A percentile compares a stretch with the other conserved stretches of the same genome.
Evolutionary conservation across 2,888 invertebrate species (phyloP).

Genomic region (Erynnis tages): DNA sequence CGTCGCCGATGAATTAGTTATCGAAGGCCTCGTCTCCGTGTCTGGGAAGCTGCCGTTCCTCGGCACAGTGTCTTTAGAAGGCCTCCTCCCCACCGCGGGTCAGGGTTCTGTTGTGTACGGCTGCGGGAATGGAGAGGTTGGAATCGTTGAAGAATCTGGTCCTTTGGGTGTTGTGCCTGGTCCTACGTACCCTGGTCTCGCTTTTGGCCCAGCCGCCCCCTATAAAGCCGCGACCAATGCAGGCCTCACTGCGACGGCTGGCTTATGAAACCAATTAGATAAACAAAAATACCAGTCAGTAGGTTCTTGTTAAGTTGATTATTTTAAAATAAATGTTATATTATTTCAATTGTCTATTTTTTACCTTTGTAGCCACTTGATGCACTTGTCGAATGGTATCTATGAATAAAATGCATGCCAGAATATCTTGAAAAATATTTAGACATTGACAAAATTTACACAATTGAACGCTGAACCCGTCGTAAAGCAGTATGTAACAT

Average conservation of each 20-base stretch:
- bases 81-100: conserved; percentile 41
- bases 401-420: too few relatives aligned
- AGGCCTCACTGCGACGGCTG: conserved; percentile 1
- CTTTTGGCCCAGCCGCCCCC: neutral
- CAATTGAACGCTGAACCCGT: too few relatives aligned
- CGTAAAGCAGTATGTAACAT: too few relatives aligned
- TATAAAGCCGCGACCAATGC: neutral
- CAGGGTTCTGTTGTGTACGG: conserved; percentile 36
- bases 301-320: neutral
- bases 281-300: neutral
- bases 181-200: neutral
- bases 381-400: neutral
- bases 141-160: conserved; percentile 30
- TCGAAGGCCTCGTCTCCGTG: conserved; percentile 45
- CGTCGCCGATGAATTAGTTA: conserved; percentile 42
- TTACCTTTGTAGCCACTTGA: neutral
- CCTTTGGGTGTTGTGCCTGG: too few relatives aligned
- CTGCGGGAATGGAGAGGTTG: conserved; percentile 31
- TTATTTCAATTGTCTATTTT: neutral
- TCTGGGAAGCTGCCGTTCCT: conserved; percentile 45
- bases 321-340: conserved; percentile 8
- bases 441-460: too few relatives aligned
- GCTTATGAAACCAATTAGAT: neutral
- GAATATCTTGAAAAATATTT: too few relatives aligned
- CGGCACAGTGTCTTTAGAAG: conserved; percentile 46